These are phyloP conservation scores for Diorhabda carinulata DNA, from an alignment of 1,140 invertebrate genomes.

Conservation along the genomic window DNA sequence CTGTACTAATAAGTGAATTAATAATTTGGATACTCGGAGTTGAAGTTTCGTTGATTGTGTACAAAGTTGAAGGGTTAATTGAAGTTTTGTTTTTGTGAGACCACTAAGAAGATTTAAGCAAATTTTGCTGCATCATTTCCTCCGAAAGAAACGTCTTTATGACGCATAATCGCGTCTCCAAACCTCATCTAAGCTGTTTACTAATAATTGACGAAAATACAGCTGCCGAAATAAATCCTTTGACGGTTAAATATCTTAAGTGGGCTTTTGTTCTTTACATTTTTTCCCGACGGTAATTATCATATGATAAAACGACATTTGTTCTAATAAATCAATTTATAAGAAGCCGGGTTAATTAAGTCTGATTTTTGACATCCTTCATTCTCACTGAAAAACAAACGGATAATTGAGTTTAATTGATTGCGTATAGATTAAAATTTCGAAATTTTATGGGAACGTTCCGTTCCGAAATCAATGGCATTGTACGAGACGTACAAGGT, in stretches of 20 bases:
- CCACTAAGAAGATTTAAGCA: neutral
- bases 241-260: constrained; percentile 1
- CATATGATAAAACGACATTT: neutral
- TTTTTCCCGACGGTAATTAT: constrained; percentile 2
- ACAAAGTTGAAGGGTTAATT: too few species aligned
- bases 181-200: neutral
- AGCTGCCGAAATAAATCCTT: constrained; percentile 2
- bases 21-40: too few species aligned
- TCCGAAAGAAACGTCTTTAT: neutral
- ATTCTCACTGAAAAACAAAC: neutral
- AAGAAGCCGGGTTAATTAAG: neutral
- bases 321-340: constrained; percentile 3
- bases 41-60: too few species aligned
- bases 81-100: too few species aligned
- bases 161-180: neutral
- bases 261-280: neutral
- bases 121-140: constrained; percentile 2
- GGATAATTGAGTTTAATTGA: neutral
- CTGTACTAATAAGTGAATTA: too few species aligned
- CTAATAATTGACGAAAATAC: neutral
- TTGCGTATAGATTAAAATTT: neutral
- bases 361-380: constrained; percentile 2
- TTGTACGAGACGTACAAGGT: too few species aligned
- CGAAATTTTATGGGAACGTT: neutral
- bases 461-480: neutral